These are phyloP conservation scores for Agriopis marginaria DNA, from an alignment of 2,888 invertebrate species.

Conservation along the genomic window DNA sequence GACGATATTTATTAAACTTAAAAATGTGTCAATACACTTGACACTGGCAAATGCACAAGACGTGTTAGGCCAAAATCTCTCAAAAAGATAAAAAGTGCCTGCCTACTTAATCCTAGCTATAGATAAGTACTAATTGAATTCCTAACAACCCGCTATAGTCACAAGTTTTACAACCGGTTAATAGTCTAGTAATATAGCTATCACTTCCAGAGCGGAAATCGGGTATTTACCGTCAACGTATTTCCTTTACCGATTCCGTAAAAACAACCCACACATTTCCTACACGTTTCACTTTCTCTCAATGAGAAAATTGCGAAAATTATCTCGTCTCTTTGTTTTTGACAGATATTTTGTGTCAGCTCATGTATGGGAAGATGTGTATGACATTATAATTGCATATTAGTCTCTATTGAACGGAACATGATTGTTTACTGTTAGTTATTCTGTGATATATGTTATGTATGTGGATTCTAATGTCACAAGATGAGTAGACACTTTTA, in stretches of 20 bases:
- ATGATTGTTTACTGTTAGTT: background rate
- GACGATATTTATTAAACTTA: too few relatives aligned
- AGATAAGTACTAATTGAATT: background rate
- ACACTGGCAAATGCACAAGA: too few relatives aligned
- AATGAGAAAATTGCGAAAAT: constrained; percentile 54
- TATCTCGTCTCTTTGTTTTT: constrained; percentile 53
- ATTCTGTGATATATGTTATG: constrained; percentile 2
- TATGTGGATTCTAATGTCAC: constrained; percentile 4
- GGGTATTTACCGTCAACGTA: constrained; percentile 33
- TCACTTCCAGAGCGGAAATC: constrained; percentile 41
- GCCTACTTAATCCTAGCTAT: background rate
- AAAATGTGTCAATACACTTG: too few relatives aligned
- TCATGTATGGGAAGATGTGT: constrained; percentile 33
- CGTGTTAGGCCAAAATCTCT: too few relatives aligned
- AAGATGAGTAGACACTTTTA: background rate
- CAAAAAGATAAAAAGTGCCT: too few relatives aligned
- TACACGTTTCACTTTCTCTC: constrained; percentile 53
- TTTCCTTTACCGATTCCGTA: constrained; percentile 40
- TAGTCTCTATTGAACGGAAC: constrained; percentile 19
- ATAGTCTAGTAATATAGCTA: constrained; percentile 1
- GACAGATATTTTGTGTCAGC: constrained; percentile 40
- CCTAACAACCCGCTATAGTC: background rate
- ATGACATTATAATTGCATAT: constrained; percentile 31
- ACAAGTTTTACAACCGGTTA: constrained; percentile 1
- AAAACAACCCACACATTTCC: constrained; percentile 46